phyloP scores from a whole-genome alignment of 2,888 invertebrate genomes.

The Melanostoma scalare region DNA sequence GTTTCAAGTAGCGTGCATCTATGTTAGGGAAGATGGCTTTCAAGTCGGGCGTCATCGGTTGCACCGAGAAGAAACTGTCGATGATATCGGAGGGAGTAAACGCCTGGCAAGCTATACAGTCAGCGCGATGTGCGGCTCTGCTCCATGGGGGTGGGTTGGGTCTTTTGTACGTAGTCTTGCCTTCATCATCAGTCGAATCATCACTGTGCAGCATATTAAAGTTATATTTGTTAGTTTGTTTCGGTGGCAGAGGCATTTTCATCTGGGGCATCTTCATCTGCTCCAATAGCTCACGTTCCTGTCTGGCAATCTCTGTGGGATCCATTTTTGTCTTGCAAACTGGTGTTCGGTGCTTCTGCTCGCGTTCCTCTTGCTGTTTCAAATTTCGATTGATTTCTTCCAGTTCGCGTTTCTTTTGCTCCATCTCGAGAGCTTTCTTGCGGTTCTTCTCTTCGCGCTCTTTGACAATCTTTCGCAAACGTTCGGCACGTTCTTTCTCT shows the following conservation, averaged over 20 bases:
- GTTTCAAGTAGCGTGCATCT: constrained; percentile 85
- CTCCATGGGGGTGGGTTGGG: constrained; percentile 82
- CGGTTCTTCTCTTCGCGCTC: constrained; percentile 81
- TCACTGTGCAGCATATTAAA: constrained; percentile 82
- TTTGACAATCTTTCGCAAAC: constrained; percentile 78
- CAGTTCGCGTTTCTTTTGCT: constrained; percentile 78
- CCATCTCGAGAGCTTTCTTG: constrained; percentile 78
- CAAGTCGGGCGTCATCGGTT: constrained; percentile 86
- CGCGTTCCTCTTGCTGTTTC: constrained; percentile 77
- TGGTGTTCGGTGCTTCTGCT: constrained; percentile 62
- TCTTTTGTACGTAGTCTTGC: constrained; percentile 78
- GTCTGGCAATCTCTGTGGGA: constrained; percentile 75
- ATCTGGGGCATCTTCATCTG: constrained; percentile 77
- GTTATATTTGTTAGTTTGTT: constrained; percentile 77
- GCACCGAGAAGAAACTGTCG: constrained; percentile 85
- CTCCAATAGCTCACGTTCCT: constrained; percentile 78
- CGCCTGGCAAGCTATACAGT: constrained; percentile 82
- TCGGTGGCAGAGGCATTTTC: constrained; percentile 77
- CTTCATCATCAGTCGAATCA: constrained; percentile 82
- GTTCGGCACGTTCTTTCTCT: constrained; percentile 80
- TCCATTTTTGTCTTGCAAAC: constrained; percentile 73
- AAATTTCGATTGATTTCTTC: constrained; percentile 80
- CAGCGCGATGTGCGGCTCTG: constrained; percentile 82
- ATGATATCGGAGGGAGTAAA: constrained; percentile 81
- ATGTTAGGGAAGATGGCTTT: constrained; percentile 87